These are phyloP conservation scores for Podargus strigoides DNA, from an alignment of 2,797 vertebrate species.

Conservation along the genomic window DNA sequence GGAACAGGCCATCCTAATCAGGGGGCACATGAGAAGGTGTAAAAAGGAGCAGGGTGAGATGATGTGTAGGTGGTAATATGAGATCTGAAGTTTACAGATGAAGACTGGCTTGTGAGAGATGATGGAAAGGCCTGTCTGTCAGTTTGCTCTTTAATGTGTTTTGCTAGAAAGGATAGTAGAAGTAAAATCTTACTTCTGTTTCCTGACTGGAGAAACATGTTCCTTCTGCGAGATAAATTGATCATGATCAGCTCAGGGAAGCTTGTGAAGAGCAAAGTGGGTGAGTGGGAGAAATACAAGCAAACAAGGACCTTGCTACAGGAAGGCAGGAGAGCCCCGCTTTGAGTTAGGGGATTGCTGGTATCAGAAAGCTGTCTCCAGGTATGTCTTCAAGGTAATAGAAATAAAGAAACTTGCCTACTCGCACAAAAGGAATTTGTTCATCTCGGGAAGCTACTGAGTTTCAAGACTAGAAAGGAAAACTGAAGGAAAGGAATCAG, in stretches of 20 bases:
- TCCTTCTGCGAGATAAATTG: background rate
- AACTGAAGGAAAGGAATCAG: background rate
- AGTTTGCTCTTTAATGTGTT: background rate
- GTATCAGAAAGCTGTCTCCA: background rate
- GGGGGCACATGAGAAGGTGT: background rate
- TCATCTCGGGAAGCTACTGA: background rate
- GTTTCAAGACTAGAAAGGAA: background rate
- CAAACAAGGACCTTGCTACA: background rate
- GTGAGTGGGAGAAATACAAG: background rate
- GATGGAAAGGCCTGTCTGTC: background rate
- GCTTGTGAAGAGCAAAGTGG: background rate
- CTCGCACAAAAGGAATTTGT: background rate
- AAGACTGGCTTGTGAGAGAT: background rate
- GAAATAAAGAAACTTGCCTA: background rate
- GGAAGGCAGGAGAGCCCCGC: background rate
- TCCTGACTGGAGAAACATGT: background rate
- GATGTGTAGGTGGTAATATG: background rate
- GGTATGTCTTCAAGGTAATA: background rate
- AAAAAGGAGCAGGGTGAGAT: background rate
- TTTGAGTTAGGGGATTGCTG: background rate
- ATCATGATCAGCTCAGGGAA: background rate
- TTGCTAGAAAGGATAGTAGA: background rate
- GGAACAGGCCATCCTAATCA: background rate
- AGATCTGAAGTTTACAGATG: background rate
- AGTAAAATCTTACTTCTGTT: background rate